Evolutionary conservation across 2,797 vertebrate species (phyloP).

Genomic region (Selene dorsalis): DNA sequence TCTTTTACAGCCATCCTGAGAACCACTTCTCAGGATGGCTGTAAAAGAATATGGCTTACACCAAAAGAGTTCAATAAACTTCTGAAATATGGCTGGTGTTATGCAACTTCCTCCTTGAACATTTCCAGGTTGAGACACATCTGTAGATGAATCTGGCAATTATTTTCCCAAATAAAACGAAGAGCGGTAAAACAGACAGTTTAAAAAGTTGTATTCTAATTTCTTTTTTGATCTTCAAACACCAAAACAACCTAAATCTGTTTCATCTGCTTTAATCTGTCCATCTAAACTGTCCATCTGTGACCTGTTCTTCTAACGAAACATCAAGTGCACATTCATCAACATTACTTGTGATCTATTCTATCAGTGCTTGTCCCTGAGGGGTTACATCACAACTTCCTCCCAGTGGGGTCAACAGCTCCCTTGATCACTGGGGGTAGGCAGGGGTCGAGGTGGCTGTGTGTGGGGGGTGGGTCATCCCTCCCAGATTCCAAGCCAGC

Average conservation of each 20-base stretch:
- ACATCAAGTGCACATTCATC: constrained; percentile 29
- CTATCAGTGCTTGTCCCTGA: constrained; percentile 30
- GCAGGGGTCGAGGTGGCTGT: not conserved
- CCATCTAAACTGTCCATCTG: not conserved
- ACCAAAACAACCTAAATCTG: not conserved
- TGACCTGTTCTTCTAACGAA: constrained; percentile 29
- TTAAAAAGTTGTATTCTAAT: not conserved
- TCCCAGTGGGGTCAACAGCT: constrained; percentile 48
- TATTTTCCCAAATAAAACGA: not conserved
- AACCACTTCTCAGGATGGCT: constrained; percentile 39
- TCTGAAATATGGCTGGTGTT: constrained; percentile 9
- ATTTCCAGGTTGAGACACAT: not conserved
- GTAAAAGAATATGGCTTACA: constrained; percentile 15
- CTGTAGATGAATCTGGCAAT: not conserved
- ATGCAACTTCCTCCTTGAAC: not conserved
- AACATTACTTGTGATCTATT: constrained; percentile 53
- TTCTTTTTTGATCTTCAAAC: not conserved
- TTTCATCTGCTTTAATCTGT: constrained; percentile 13
- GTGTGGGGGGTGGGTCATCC: constrained; percentile 34
- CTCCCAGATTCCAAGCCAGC: constrained; percentile 59
- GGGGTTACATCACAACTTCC: constrained; percentile 71
- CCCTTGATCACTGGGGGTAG: constrained; percentile 33
- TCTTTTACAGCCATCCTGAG: too few species aligned
- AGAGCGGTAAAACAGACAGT: not conserved
- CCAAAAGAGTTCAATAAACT: constrained; percentile 35